Evolutionary conservation across 2,888 invertebrate genomes (phyloP).

Genomic region (Aspidapion aeneum): DNA sequence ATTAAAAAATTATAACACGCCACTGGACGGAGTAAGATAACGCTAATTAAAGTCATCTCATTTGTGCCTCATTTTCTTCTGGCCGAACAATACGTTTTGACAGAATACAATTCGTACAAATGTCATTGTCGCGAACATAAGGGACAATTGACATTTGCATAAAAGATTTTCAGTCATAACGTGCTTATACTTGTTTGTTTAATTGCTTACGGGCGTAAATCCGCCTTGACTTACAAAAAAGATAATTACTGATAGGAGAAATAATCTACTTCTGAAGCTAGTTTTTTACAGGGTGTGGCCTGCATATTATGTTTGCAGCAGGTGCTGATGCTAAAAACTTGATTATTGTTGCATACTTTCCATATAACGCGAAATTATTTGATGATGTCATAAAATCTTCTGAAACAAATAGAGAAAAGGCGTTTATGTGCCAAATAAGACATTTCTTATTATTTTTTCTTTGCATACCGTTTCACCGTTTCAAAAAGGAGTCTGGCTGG

Average conservation of each 20-base stretch:
- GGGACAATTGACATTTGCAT: no score
- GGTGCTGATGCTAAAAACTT: not conserved
- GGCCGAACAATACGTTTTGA: no score
- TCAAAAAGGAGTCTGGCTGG: not conserved
- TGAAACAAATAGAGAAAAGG: not conserved
- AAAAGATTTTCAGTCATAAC: no score
- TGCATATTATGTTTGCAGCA: not conserved
- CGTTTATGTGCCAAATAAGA: not conserved
- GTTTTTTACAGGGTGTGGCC: not conserved
- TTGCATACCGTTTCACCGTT: not conserved
- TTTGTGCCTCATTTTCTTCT: no score
- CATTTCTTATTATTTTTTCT: not conserved
- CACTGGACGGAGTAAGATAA: no score
- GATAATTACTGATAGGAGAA: not conserved
- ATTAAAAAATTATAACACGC: no score
- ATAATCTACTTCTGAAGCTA: not conserved
- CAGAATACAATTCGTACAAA: no score
- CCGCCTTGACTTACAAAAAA: no score
- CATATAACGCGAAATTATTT: not conserved
- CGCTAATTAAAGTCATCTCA: no score
- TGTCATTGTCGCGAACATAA: no score
- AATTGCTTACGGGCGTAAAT: no score
- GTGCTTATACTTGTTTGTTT: no score
- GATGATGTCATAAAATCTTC: not conserved
- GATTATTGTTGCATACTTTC: not conserved